Conservation (phyloP, 53 echinoderm and acorn worm species). For the Astropecten irregularis region DNA sequence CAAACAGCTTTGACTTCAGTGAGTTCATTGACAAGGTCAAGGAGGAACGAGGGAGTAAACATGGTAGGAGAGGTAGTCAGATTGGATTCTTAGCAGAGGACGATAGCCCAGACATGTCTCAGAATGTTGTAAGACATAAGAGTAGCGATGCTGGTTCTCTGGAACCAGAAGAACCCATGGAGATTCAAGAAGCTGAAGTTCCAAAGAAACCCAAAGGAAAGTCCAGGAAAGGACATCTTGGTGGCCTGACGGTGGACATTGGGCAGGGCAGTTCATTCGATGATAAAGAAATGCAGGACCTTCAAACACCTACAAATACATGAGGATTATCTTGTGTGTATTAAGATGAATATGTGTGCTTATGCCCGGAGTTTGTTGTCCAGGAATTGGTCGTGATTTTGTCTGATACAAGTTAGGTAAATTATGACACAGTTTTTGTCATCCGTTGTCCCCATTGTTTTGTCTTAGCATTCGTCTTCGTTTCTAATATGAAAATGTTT, state of each 20-base stretch:
- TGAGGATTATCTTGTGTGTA: not conserved
- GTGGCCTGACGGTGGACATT: slow-evolving; percentile 5
- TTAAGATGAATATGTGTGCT: too few species aligned
- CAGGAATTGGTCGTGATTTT: too few species aligned
- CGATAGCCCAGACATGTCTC: not conserved
- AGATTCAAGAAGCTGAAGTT: not conserved
- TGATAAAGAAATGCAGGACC: slow-evolving; percentile 23
- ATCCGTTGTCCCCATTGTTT: too few species aligned
- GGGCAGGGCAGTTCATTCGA: not conserved
- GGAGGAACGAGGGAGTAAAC: slow-evolving; percentile 11
- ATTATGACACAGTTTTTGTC: too few species aligned
- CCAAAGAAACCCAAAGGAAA: not conserved
- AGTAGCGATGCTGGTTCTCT: not conserved
- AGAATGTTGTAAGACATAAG: not conserved
- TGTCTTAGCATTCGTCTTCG: too few species aligned
- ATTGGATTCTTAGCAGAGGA: not conserved
- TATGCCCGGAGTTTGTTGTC: too few species aligned
- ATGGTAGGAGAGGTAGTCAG: not conserved
- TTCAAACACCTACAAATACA: slow-evolving; percentile 26
- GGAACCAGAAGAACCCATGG: slow-evolving; percentile 17
- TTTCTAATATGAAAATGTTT: too few species aligned
- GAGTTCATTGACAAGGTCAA: slow-evolving; percentile 60
- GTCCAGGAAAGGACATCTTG: not conserved
- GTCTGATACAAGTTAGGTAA: too few species aligned
- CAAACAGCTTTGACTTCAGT: slow-evolving; percentile 67